Base-by-base conservation (phyloP, 2,797 vertebrate genomes). In the Microctenopoma steveboyesi region DNA sequence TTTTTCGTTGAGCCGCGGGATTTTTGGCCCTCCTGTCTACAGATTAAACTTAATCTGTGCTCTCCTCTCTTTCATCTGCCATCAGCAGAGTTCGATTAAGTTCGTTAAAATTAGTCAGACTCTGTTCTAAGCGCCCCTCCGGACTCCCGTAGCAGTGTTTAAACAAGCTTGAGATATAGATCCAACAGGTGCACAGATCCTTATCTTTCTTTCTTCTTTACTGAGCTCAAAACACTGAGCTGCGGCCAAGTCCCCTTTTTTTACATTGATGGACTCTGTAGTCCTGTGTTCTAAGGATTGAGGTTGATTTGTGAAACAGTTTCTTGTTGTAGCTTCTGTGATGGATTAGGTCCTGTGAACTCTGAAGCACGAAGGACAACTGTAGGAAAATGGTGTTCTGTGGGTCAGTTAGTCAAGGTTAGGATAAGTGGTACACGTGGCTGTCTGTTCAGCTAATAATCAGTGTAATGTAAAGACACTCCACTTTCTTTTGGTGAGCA, bases 31-130 rank as follows among this genome's bases (percentile, higher is more conserved):
- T 62, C 48, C 71, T 10, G 47, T 25, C 47, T 33, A 3, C 59
- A 59, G 74, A 50, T 82, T 79, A 82, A 77, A 56, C 30, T 10
- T 76, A 73, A 81, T 65, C 74, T 73, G 22, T 52, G 35, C 7
- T 55, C 45, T 40, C 6, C 50, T 51, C 43, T 37, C 40, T 48
- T 35, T 79, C 12, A 56, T 70, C 64, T 42, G 55, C 61, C 64
- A 22, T 72, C 16, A 27, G 7, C 4, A 49, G 13, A 47, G 37
- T 50, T 50, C 16, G 66, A 54, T 72, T 49, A n/a, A n/a, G n/a
- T n/a, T n/a, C n/a, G n/a, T 47, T 46, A 30, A 45, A 37, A 27
- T 30, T 16, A 13, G 7, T 54, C 40, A 50, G 5, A 18, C 5
- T 49, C 39, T 48, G 18, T 30, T 61, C 40, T 35, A 7, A 35